A percentile compares a stretch with the other conserved stretches of the same genome.
phyloP scores from a whole-genome alignment of 2,797 vertebrate species.

The Cynopterus sphinx region DNA sequence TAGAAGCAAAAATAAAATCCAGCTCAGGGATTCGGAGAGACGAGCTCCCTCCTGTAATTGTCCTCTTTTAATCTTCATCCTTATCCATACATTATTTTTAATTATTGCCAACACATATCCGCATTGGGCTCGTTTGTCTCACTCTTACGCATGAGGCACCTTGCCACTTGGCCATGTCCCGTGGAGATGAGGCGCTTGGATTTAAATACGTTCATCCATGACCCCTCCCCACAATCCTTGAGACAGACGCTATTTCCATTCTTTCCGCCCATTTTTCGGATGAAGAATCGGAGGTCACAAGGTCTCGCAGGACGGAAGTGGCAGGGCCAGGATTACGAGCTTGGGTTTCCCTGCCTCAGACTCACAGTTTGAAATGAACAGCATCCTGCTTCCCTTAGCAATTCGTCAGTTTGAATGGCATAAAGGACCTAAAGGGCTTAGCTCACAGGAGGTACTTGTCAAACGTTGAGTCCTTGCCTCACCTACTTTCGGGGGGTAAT shows the following conservation, averaged over 20 bases:
- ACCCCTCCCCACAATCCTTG: background rate
- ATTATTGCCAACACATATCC: background rate
- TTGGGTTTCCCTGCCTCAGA: background rate
- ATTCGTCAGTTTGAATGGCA: background rate
- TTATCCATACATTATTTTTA: background rate
- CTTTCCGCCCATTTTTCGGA: background rate
- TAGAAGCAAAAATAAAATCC: background rate
- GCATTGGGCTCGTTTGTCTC: background rate
- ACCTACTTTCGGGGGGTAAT: background rate
- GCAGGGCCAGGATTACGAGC: background rate
- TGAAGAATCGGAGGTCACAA: background rate
- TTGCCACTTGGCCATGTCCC: background rate
- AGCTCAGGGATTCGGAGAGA: background rate
- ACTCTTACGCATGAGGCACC: background rate
- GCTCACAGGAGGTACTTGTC: background rate
- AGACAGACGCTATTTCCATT: background rate
- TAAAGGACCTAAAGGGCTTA: background rate
- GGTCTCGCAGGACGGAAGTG: background rate
- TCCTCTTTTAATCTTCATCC: background rate
- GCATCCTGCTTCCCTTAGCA: background rate
- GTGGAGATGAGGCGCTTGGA: background rate
- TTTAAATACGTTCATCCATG: background rate
- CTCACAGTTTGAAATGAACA: background rate
- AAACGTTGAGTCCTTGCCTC: background rate
- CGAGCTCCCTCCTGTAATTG: rapidly evolving